Evolutionary conservation across 2,797 vertebrate species (phyloP).

Genomic region (Macropus fuliginosus): DNA sequence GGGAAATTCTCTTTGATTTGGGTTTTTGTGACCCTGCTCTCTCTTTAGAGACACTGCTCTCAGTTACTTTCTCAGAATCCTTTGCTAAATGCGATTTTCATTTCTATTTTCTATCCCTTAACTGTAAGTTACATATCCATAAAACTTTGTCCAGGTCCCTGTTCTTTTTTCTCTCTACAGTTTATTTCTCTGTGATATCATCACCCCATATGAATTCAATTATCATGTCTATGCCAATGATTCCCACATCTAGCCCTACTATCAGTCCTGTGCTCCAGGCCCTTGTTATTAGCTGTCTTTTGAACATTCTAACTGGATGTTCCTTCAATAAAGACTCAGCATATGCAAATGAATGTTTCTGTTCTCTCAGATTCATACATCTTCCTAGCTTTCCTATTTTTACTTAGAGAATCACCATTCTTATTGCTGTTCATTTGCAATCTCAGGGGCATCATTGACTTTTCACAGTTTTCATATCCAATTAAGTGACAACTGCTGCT

Average conservation of each 20-base stretch:
- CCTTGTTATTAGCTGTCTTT: not conserved
- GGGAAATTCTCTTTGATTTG: not conserved
- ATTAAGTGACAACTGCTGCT: too few relatives aligned
- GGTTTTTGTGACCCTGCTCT: not conserved
- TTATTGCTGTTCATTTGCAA: too few relatives aligned
- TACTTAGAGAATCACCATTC: too few relatives aligned
- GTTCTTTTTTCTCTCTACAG: not conserved
- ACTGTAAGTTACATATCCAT: too few relatives aligned
- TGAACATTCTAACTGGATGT: not conserved
- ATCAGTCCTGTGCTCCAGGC: not conserved
- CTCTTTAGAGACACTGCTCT: not conserved
- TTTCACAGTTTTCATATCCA: too few relatives aligned
- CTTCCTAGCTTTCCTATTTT: too few relatives aligned
- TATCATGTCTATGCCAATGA: not conserved
- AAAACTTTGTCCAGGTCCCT: not conserved
- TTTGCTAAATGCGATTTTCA: not conserved
- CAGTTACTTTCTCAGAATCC: not conserved
- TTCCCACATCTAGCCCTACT: not conserved
- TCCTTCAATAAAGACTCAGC: not conserved
- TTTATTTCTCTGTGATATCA: not conserved
- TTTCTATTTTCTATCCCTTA: not conserved
- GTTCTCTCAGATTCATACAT: too few relatives aligned
- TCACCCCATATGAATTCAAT: not conserved
- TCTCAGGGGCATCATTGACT: not conserved
- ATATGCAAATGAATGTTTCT: too few relatives aligned